Base-by-base conservation (phyloP, 2,797 vertebrate genomes). In the Chaunax sp. region DNA sequence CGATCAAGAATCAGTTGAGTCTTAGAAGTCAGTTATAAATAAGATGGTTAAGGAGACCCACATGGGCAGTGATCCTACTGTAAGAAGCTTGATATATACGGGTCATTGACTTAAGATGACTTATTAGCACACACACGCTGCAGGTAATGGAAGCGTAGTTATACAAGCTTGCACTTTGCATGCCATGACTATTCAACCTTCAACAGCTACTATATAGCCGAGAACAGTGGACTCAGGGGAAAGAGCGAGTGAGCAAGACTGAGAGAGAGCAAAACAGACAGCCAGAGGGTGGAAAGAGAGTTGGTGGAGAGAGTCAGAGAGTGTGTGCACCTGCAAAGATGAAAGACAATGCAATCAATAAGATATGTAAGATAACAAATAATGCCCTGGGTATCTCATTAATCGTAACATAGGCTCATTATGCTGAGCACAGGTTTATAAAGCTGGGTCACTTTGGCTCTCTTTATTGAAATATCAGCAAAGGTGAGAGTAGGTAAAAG, bases 361-460 rank as follows among this genome's bases (percentile, higher is more conserved):
- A 94, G 91, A 94, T 93, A 93, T 93, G 93, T 92, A 93, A 91
- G 90, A 93, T 92, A 93, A 93, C 87, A 94, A 93, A 95, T 93
- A 93, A 93, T 92, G 91, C 93, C 89, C 87, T 86, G 84, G 93
- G 94, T 93, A 89, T 92, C 92, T 94, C 90, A 92, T 95, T 93
- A 93, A 94, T 94, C 87, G 84, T 89, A 90, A 90, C 92, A 87
- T 80, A 77, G 84, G 76, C 84, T 87, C 87, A 91, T 91, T 94
- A 93, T 92, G 89, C 92, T 92, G 92, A 93, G 90, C 86, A 70
- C 85, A 89, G 84, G 89, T 92, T 92, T 92, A 79, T 90, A 84
- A 90, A 84, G 82, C 85, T 61, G 81, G 92, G 92, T 93, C 92
- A 93, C 92, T 93, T 94, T 93, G 89, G 63, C 64, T 84, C 52